Evolutionary conservation across 2,113 vertebrate species (phyloP).

Genomic region (Hyaena hyaena): DNA sequence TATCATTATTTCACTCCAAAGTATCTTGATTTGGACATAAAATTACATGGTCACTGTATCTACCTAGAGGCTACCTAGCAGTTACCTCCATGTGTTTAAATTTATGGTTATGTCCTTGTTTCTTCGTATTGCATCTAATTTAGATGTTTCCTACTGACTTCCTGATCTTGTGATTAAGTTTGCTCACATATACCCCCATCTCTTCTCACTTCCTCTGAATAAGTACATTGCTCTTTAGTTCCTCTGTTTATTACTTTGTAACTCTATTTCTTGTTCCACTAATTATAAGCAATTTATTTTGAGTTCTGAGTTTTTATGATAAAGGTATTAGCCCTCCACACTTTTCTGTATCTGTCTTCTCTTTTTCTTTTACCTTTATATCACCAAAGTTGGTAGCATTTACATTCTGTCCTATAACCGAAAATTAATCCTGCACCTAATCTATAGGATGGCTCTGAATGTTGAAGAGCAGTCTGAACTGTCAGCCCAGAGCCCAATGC

Average conservation of each 20-base stretch:
- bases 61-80: neutral
- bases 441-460: neutral
- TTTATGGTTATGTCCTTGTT: constrained; percentile 19
- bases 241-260: constrained; percentile 53
- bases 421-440: neutral
- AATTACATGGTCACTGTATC: neutral
- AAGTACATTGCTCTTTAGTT: constrained; percentile 46
- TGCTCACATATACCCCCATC: neutral
- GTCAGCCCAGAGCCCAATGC: no score
- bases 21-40: neutral
- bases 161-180: constrained; percentile 31
- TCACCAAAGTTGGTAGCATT: neutral
- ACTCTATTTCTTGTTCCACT: constrained; percentile 49
- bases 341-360: neutral
- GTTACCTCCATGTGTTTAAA: neutral
- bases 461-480: neutral
- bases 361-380: neutral
- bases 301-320: constrained; percentile 1
- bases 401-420: neutral
- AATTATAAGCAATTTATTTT: constrained; percentile 49
- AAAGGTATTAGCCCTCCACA: neutral
- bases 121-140: constrained; percentile 33
- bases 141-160: constrained; percentile 46
- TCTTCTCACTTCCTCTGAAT: constrained; percentile 50
- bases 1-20: neutral